Evolutionary conservation across 2,113 vertebrate species (phyloP).

Genomic region (Balaenoptera acutorostrata): DNA sequence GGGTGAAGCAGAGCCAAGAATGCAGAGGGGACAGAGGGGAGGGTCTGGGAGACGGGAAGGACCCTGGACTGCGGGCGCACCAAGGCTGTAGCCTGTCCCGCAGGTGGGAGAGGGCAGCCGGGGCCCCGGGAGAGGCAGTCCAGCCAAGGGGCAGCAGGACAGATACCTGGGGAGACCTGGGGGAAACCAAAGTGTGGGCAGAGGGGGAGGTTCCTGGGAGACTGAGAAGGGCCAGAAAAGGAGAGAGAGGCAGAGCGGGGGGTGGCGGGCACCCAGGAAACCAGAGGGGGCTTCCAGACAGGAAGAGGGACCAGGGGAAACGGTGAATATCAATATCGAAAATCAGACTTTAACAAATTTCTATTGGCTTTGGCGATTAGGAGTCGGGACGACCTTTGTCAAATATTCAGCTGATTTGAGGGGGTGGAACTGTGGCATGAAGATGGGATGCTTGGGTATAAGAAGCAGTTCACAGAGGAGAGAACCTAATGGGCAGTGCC

Average conservation of each 20-base stretch:
- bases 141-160: not conserved
- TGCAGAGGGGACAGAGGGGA: not conserved
- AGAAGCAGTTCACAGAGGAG: not conserved
- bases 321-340: accelerated
- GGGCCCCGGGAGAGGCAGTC: no score
- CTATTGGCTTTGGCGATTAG: not conserved
- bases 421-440: not conserved
- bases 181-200: no score
- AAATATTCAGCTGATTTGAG: no score
- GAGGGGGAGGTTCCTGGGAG: no score
- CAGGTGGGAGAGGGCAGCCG: no score
- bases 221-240: not conserved
- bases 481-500: accelerated
- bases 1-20: not conserved
- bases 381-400: accelerated
- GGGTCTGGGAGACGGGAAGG: not conserved
- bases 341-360: no score
- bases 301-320: not conserved
- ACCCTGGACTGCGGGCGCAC: no score
- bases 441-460: not conserved
- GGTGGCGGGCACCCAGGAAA: accelerated
- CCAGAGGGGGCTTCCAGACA: not conserved
- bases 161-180: not conserved
- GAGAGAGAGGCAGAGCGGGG: not conserved
- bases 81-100: no score